Conservation (phyloP, 2,113 vertebrate genomes). For the Recurvirostra avosetta region DNA sequence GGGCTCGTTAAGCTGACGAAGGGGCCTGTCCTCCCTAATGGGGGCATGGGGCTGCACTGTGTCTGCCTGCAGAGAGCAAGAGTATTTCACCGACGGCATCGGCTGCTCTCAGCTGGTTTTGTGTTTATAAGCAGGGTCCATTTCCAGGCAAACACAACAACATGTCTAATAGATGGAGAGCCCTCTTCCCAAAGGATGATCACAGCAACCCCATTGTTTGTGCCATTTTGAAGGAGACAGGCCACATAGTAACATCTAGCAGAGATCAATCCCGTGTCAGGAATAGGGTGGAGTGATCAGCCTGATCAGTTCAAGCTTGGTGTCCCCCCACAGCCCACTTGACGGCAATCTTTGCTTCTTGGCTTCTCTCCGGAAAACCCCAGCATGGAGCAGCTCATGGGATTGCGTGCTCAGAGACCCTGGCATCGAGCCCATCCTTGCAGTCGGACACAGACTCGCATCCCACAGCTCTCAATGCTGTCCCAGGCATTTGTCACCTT, state of each 20-base stretch:
- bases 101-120: not conserved
- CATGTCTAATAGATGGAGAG: fast-evolving
- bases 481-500: not conserved
- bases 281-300: not conserved
- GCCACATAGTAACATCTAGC: no score
- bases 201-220: not conserved
- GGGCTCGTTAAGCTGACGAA: conserved; percentile 65
- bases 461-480: not conserved
- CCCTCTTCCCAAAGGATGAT: not conserved
- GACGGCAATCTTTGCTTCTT: not conserved
- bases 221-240: not conserved
- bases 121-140: not conserved
- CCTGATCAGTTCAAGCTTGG: fast-evolving
- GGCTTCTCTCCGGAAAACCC: not conserved
- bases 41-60: not conserved
- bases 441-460: fast-evolving
- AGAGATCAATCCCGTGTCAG: not conserved
- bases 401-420: fast-evolving
- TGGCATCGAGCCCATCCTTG: fast-evolving
- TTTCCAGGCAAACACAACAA: not conserved
- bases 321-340: not conserved
- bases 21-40: conserved; percentile 10
- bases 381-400: not conserved
- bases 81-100: not conserved
- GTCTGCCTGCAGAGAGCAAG: not conserved